phyloP scores from a whole-genome alignment of 1,140 invertebrate species.

The Muscidifurax raptorellus region DNA sequence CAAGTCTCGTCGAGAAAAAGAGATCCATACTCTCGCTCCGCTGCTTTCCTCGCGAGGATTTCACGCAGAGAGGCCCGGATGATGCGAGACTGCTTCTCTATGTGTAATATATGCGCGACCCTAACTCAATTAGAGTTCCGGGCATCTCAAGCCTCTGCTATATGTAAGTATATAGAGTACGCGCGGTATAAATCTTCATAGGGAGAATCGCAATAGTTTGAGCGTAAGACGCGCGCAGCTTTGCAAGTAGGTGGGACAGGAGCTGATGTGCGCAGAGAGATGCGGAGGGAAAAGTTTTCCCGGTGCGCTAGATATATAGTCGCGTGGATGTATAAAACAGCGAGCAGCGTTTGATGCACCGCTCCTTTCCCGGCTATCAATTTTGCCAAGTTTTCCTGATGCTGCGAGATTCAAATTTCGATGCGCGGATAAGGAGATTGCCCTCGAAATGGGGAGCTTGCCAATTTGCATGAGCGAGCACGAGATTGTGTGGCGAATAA shows the following conservation, averaged over 20 bases:
- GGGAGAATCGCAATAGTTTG: background rate
- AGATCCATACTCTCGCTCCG: background rate
- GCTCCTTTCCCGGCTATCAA: background rate
- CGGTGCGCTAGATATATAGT: no score
- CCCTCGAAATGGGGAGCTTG: no score
- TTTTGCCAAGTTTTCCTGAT: background rate
- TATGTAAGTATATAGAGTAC: background rate
- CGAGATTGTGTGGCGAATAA: no score
- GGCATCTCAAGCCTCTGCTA: no score
- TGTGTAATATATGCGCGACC: background rate
- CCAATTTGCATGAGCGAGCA: no score
- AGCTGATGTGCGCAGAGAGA: no score
- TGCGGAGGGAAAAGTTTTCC: no score
- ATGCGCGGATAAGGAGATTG: background rate
- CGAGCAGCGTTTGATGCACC: background rate
- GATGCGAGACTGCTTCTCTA: background rate
- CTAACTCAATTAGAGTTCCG: conserved; percentile 7
- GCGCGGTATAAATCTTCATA: background rate
- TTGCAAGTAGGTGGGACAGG: background rate
- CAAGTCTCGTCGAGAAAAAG: background rate
- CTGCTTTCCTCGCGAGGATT: conserved; percentile 2
- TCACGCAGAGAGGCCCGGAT: background rate
- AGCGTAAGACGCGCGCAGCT: no score
- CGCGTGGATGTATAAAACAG: no score
- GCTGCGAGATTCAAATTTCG: background rate